A percentile compares a stretch with the other conserved stretches of the same genome.
Evolutionary conservation across 64 coral and sea anemone genomes (phyloP).

Genomic region (Pocillopora verrucosa): DNA sequence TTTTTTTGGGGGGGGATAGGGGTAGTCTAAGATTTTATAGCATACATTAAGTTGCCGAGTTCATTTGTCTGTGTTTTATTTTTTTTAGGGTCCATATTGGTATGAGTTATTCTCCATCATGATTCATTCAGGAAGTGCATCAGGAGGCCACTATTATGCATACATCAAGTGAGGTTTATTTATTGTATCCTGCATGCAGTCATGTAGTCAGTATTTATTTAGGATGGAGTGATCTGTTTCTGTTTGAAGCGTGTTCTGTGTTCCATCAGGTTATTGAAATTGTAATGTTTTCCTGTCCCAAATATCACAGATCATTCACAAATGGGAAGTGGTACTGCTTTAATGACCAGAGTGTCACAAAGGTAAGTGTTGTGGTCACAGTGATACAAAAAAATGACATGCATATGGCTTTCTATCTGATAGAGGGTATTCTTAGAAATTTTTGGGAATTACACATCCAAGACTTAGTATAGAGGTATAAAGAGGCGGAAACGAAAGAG

Average conservation of each 20-base stretch:
- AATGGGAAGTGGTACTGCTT: slow-evolving; percentile 94
- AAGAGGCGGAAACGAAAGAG: too few relatives aligned
- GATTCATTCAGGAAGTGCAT: slow-evolving; percentile 96
- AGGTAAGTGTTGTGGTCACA: slow-evolving; percentile 41
- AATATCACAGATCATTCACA: slow-evolving; percentile 61
- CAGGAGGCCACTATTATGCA: slow-evolving; percentile 95
- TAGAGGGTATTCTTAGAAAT: too few relatives aligned
- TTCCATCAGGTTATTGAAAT: too few relatives aligned
- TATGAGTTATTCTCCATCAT: slow-evolving; percentile 98
- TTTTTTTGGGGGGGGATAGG: too few relatives aligned
- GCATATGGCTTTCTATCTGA: too few relatives aligned
- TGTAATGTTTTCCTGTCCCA: neutral
- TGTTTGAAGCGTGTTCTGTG: too few relatives aligned
- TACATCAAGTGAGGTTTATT: slow-evolving; percentile 92
- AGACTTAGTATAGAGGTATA: too few relatives aligned
- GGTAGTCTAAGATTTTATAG: too few relatives aligned
- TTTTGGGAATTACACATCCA: too few relatives aligned
- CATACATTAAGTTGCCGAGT: too few relatives aligned
- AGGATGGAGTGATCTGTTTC: too few relatives aligned
- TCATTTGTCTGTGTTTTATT: neutral
- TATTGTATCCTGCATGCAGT: neutral
- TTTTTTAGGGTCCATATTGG: slow-evolving; percentile 80
- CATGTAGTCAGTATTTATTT: too few relatives aligned
- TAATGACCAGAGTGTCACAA: slow-evolving; percentile 95
- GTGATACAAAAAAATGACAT: neutral